Conservation (phyloP, 1,140 invertebrate genomes). For the Sitobion miscanthi region DNA sequence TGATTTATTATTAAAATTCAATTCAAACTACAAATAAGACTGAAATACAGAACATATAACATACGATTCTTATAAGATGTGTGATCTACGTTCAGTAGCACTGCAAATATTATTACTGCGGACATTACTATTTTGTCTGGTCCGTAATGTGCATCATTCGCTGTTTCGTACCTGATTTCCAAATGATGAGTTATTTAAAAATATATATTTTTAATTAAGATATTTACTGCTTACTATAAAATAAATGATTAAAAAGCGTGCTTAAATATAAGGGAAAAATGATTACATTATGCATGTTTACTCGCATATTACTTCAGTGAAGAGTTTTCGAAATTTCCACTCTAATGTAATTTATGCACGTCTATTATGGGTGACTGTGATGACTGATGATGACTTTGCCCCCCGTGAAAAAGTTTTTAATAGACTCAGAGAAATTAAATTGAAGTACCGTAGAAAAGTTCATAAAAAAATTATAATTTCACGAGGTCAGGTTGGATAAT, state of each 20-base stretch:
- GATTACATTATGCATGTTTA: slow-evolving; percentile 36
- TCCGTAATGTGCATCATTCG: background rate
- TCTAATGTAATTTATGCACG: slow-evolving; percentile 40
- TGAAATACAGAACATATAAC: background rate
- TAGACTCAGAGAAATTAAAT: slow-evolving; percentile 19
- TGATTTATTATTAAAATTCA: slow-evolving; percentile 27
- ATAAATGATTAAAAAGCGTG: slow-evolving; percentile 26
- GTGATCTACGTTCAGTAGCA: background rate
- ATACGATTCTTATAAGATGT: background rate
- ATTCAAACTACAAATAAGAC: background rate
- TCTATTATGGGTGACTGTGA: slow-evolving; percentile 23
- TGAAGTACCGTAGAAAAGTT: slow-evolving; percentile 21
- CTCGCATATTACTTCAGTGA: slow-evolving; percentile 1
- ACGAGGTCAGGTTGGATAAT: background rate
- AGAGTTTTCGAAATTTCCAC: slow-evolving; percentile 23
- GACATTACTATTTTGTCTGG: background rate
- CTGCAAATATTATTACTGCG: background rate
- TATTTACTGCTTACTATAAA: background rate
- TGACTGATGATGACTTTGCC: slow-evolving; percentile 27
- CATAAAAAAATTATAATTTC: slow-evolving; percentile 39
- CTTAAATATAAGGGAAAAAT: slow-evolving; percentile 32
- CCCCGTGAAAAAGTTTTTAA: slow-evolving; percentile 2
- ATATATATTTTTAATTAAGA: background rate
- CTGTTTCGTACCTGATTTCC: background rate
- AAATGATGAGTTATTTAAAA: background rate